Percentiles rank a stretch among this genome's conserved stretches.
Conservation (phyloP, 2,113 vertebrate species). For the Hemichromis elongatus region DNA sequence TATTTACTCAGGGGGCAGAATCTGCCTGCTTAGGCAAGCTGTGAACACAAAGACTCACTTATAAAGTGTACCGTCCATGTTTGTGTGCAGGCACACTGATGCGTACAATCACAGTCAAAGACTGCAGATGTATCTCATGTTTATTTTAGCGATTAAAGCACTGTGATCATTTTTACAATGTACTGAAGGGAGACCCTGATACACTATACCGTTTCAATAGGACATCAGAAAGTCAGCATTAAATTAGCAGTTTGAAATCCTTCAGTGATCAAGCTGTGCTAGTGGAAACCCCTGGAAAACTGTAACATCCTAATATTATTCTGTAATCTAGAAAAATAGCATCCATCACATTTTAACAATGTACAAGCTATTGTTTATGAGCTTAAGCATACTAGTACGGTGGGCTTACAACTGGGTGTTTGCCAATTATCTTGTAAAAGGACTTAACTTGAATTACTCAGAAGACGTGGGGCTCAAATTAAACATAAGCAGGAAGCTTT, state of each 20-base stretch:
- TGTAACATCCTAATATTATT: neutral
- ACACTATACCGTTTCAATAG: neutral
- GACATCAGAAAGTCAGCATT: neutral
- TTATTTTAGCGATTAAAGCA: neutral
- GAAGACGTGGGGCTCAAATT: neutral
- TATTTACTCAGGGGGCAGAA: slow-evolving; percentile 62
- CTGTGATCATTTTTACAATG: neutral
- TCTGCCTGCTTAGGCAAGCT: slow-evolving; percentile 56
- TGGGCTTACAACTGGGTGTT: neutral
- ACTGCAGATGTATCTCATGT: neutral
- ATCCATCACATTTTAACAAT: neutral
- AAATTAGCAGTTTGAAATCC: neutral
- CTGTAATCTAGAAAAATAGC: no score
- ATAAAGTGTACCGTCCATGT: slow-evolving; percentile 16
- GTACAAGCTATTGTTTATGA: neutral
- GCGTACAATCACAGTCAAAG: neutral
- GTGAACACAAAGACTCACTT: slow-evolving; percentile 53
- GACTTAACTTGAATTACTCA: neutral
- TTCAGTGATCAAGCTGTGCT: accelerated
- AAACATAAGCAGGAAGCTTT: neutral
- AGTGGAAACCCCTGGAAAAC: neutral
- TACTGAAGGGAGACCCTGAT: neutral
- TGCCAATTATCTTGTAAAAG: neutral
- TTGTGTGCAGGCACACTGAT: neutral
- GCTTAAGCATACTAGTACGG: neutral